These are phyloP conservation scores for Orchesella flavescens DNA, from an alignment of 2,888 invertebrate genomes.

Conservation along the genomic window DNA sequence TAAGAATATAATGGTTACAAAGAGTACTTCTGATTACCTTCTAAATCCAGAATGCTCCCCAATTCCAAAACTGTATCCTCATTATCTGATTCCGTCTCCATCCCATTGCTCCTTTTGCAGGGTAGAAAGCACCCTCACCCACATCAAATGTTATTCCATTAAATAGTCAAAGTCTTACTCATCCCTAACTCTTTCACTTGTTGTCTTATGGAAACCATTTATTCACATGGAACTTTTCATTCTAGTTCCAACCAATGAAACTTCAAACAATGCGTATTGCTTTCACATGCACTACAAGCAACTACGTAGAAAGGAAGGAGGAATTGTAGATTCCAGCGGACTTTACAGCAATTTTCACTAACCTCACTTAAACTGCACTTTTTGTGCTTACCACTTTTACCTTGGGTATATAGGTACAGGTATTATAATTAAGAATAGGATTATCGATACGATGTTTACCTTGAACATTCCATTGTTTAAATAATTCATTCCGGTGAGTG, in stretches of 20 bases:
- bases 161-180: background rate
- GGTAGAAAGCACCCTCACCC: constrained; percentile 51
- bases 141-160: constrained; percentile 45
- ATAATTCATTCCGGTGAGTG: constrained; percentile 35
- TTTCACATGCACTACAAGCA: background rate
- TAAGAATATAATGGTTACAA: background rate
- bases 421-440: background rate
- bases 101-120: constrained; percentile 68
- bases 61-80: constrained; percentile 70
- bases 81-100: constrained; percentile 71
- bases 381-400: background rate
- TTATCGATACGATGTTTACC: background rate
- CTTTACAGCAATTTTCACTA: background rate
- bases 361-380: background rate
- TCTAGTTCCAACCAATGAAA: background rate
- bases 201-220: background rate
- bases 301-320: background rate
- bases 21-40: constrained; percentile 61
- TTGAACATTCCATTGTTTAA: background rate
- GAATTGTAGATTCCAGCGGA: too few species aligned
- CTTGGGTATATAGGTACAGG: background rate
- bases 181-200: background rate
- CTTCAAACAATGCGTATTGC: background rate
- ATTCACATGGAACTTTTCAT: background rate
- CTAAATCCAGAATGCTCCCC: constrained; percentile 68